phyloP scores from a whole-genome alignment of 37 sponge, comb jelly and placozoan species.

The Theonella swinhoei region DNA sequence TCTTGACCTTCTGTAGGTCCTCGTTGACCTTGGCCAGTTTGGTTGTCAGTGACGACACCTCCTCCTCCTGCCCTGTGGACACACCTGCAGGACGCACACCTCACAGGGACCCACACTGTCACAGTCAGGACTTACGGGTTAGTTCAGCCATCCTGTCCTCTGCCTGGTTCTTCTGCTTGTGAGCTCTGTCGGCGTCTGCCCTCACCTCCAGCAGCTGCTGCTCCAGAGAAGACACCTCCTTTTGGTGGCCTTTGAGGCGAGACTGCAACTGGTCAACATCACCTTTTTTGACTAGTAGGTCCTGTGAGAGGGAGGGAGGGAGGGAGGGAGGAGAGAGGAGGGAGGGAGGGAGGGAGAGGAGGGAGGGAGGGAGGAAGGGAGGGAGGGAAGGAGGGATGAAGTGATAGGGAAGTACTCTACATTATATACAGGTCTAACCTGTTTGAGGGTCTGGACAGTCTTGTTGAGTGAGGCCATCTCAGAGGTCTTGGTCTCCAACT shows the following conservation, averaged over 20 bases:
- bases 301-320: background rate
- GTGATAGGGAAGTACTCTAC: background rate
- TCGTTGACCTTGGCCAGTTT: slow-evolving; percentile 20
- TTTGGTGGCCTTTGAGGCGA: background rate
- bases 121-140: background rate
- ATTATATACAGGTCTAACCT: slow-evolving; percentile 4
- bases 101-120: background rate
- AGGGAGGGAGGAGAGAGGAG: background rate
- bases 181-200: slow-evolving; percentile 25
- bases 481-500: background rate
- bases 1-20: background rate
- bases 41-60: slow-evolving; percentile 6
- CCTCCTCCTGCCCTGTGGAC: slow-evolving; percentile 16
- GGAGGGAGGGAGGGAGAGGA: slow-evolving; percentile 3
- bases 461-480: background rate
- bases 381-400: background rate
- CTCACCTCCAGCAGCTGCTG: slow-evolving; percentile 7
- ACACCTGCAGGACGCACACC: background rate
- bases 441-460: slow-evolving; percentile 33
- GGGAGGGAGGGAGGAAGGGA: background rate
- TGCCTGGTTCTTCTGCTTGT: slow-evolving; percentile 17
- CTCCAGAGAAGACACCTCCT: slow-evolving; percentile 20
- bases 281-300: slow-evolving; percentile 24
- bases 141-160: slow-evolving; percentile 40
- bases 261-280: slow-evolving; percentile 13